phyloP scores from a whole-genome alignment of 2,888 invertebrate genomes.

The Drosophila prostipennis region DNA sequence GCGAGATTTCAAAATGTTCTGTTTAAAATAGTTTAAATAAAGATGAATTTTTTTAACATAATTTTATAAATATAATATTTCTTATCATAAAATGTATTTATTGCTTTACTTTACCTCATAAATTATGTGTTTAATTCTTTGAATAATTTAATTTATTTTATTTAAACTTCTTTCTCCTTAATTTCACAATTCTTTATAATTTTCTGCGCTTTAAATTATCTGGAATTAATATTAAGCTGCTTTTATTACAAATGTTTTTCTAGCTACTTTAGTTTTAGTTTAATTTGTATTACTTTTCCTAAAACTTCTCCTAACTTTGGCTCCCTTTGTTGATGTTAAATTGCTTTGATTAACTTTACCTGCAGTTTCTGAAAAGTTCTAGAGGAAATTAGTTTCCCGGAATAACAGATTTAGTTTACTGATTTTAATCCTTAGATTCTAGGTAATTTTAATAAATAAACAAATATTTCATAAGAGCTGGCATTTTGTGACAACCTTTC shows the following conservation, averaged over 20 bases:
- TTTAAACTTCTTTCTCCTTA: too few species aligned
- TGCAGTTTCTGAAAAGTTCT: background rate
- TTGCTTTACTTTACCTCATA: too few species aligned
- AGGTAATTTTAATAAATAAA: background rate
- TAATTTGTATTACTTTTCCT: background rate
- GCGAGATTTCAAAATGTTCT: too few species aligned
- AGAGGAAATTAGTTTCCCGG: background rate
- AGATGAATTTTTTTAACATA: too few species aligned
- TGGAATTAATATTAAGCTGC: background rate
- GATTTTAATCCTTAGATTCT: background rate
- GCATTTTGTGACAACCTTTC: background rate
- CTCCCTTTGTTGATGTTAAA: conserved; percentile 2
- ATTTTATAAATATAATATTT: too few species aligned
- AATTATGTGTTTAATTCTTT: too few species aligned
- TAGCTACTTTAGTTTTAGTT: background rate
- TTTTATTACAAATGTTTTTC: background rate
- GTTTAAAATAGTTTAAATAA: too few species aligned
- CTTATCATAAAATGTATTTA: too few species aligned
- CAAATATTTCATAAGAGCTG: background rate
- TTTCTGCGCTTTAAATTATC: too few species aligned
- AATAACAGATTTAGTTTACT: background rate
- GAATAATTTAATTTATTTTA: too few species aligned
- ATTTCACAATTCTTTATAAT: too few species aligned
- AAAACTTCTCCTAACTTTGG: background rate
- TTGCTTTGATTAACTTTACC: conserved; percentile 1